Evolutionary conservation across 2,113 vertebrate genomes (phyloP), one percentile per base, ranked within the genome.

Genomic region (Halichoeres trimaculatus): DNA sequence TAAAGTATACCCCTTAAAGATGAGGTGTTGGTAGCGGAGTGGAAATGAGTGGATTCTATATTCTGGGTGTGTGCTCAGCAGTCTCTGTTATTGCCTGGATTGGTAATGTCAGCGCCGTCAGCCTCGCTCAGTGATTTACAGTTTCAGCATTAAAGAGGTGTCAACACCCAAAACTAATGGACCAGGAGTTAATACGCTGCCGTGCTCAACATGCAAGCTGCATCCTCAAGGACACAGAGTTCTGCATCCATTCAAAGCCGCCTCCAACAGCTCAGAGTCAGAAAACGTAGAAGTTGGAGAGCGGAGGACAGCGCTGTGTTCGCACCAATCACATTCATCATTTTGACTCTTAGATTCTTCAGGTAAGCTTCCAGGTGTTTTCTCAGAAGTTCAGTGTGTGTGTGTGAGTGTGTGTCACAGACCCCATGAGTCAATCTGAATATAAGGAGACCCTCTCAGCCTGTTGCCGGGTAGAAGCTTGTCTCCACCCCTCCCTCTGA

Each of bases 401-500:
- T n/a, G n/a, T n/a, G n/a, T n/a, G n/a, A 51, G 57, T 55, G 57
- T 65, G 58, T 72, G 76, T 70, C 51, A 40, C 73, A n/a, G 63
- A 53, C 77, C 79, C 88, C 87, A 88, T 91, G 86, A 81, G 83
- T 72, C 64, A 58, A 40, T 35, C 69, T 26, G 64, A 87, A 77
- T 81, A 90, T 76, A 66, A 56, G 58, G 56, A 85, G 74, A 69
- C 70, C 65, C 76, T 83, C 48, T 17, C 45, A 56, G 66, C 47
- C 86, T 90, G 93, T 94, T 92, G 90, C 91, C 16, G 91, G 92
- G 93, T 88, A 91, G 79, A 90, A 76, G 76, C 12, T 17, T 71
- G 70, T 88, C 85, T 87, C 93, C 93, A 87, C 92, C 93, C 93
- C 92, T 90, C 30, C 1, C 41, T 69, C 66, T 52, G 83, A 93